Base-by-base conservation (phyloP, 35 echinoderm and acorn worm species). In the Ptychodera flava region DNA sequence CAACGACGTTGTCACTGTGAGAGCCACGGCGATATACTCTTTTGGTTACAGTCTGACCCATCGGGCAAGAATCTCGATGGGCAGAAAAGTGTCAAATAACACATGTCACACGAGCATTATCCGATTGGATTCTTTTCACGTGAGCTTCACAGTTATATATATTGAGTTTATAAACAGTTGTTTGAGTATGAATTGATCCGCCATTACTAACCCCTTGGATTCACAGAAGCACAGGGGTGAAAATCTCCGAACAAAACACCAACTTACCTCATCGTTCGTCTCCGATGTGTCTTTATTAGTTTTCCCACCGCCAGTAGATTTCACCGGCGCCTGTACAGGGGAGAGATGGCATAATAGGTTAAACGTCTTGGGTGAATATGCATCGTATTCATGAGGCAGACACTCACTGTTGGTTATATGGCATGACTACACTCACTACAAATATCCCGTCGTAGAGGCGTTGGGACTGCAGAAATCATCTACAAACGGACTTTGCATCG, bases 221-320 rank as follows among this genome's bases (percentile, higher is more conserved):
- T 12, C 45, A 64, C 45, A 64, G 6, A 64, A 6, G 45, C n/a
- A n/a, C n/a, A 64, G 45, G 22, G 6, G 22, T 6, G 45, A 64
- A 64, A 64, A 64, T 64, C 6, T 64, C 22, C 6, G 22, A 64
- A 64, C 45, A 64, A 64, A 64, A 6, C 22, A 64, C 22, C n/a
- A 30, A 35, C 82, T 36, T 83, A 83, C 82, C 33, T 83, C 82
- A 36, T 83, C 82, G 28, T 34, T 16, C 30, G 34, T 83, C 37
- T 83, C 82, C 35, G 82, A 36, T 36, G 82, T 35, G 37, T 83
- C 82, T 36, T 83, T 83, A 6, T 36, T 36, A 34, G 33, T 83
- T 36, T 83, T 83, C 28, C 37, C 37, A 1, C 82, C 82, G 37
- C 82, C 82, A 37, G 34, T 37, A 64, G 45, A 64, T 64, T 64